Conservation (phyloP, 2,797 vertebrate species). For the Neomorphus geoffroyi region DNA sequence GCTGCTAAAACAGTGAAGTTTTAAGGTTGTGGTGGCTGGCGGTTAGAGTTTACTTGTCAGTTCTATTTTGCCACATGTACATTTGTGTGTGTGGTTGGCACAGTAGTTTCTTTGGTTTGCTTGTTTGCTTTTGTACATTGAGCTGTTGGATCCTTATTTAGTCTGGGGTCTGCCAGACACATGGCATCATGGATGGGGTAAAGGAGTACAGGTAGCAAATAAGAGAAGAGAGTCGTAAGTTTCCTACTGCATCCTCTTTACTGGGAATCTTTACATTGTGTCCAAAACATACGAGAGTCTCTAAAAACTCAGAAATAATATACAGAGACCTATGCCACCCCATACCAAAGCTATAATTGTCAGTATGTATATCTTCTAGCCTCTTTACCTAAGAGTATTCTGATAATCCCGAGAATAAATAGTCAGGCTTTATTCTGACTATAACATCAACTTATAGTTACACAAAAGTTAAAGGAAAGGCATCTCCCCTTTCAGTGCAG, state of each 20-base stretch:
- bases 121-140: neutral
- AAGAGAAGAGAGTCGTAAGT: neutral
- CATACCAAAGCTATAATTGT: neutral
- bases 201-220: neutral
- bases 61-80: neutral
- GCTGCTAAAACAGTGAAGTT: neutral
- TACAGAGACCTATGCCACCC: neutral
- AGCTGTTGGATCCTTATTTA: neutral
- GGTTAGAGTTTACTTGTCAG: neutral
- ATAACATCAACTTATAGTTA: neutral
- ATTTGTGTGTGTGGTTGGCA: neutral
- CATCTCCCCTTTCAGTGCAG: constrained; percentile 2
- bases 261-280: neutral
- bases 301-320: neutral
- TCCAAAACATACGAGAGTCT: neutral
- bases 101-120: neutral
- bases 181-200: neutral
- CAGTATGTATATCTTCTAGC: neutral
- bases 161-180: neutral
- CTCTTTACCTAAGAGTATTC: neutral
- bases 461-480: neutral
- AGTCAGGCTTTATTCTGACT: neutral
- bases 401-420: neutral
- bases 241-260: neutral
- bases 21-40: neutral